These are phyloP conservation scores for Schlechtendalia chinensis DNA, from an alignment of 1,140 invertebrate genomes.

Conservation along the genomic window DNA sequence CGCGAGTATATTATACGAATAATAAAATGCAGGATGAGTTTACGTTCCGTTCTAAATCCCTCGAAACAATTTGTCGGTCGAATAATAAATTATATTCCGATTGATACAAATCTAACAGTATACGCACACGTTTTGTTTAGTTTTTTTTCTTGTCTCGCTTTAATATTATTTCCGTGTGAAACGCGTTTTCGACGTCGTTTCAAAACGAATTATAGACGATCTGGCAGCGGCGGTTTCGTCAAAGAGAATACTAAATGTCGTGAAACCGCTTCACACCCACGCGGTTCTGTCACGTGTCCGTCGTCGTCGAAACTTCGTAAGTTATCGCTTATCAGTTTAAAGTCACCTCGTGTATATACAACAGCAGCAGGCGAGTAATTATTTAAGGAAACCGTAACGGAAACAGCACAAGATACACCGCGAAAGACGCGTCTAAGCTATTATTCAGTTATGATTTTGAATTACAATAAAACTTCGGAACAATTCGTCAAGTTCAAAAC, in stretches of 20 bases:
- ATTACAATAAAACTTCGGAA: conserved; percentile 1
- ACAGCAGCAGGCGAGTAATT: conserved; percentile 11
- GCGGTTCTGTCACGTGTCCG: not conserved
- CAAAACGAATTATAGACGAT: too few relatives aligned
- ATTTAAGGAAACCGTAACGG: not conserved
- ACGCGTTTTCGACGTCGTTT: too few relatives aligned
- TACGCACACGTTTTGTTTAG: too few relatives aligned
- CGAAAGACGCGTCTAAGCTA: not conserved
- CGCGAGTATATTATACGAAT: too few relatives aligned
- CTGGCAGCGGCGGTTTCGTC: too few relatives aligned
- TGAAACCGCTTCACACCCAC: too few relatives aligned
- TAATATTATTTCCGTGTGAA: too few relatives aligned
- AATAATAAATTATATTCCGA: not conserved
- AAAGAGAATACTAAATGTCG: too few relatives aligned
- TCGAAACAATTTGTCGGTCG: not conserved
- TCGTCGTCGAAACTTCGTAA: not conserved
- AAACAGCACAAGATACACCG: not conserved
- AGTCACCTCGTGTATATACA: too few relatives aligned
- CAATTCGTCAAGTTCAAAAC: not conserved
- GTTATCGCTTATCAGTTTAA: not conserved
- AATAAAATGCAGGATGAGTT: not conserved
- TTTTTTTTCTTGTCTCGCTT: too few relatives aligned
- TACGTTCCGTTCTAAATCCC: not conserved
- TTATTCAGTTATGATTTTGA: conserved; percentile 16
- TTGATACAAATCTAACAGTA: not conserved